Percentiles rank a stretch among this genome's conserved stretches.
Conservation (phyloP, 2,797 vertebrate species). For the Ctenopoma kingsleyae region DNA sequence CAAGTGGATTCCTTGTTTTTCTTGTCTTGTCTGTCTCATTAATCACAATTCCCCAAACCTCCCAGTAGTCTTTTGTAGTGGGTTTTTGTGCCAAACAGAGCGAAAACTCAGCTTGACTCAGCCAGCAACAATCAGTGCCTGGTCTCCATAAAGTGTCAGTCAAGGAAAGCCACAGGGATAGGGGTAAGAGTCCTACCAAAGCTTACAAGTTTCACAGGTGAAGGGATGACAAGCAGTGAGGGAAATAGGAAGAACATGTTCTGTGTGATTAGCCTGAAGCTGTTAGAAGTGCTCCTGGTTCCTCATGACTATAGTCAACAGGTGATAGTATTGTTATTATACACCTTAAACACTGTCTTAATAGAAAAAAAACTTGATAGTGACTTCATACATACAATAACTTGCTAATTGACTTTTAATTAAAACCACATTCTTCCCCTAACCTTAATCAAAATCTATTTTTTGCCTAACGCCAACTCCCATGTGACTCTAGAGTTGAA, state of each 20-base stretch:
- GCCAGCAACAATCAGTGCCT: slow-evolving; percentile 19
- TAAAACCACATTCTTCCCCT: too few species aligned
- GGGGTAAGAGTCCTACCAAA: slow-evolving; percentile 17
- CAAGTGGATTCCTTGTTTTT: slow-evolving; percentile 13
- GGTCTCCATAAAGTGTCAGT: slow-evolving; percentile 45
- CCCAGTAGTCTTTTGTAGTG: slow-evolving; percentile 24
- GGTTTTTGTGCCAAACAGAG: slow-evolving; percentile 26
- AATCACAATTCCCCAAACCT: slow-evolving; percentile 16
- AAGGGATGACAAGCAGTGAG: slow-evolving; percentile 32
- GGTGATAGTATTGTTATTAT: not conserved
- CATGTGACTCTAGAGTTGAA: too few species aligned
- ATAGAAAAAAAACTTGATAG: too few species aligned
- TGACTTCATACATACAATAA: too few species aligned
- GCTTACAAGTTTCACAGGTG: slow-evolving; percentile 45
- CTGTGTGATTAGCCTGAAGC: slow-evolving; percentile 45
- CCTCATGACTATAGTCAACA: slow-evolving; percentile 1
- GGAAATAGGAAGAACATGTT: slow-evolving; percentile 38
- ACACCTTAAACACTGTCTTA: too few species aligned
- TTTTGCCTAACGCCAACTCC: too few species aligned
- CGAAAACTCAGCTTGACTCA: slow-evolving; percentile 44
- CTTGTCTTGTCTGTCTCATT: slow-evolving; percentile 24
- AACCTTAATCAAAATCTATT: too few species aligned
- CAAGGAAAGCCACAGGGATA: slow-evolving; percentile 38
- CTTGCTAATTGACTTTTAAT: too few species aligned
- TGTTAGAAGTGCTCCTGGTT: slow-evolving; percentile 4